Evolutionary conservation across 2,888 invertebrate species (phyloP).

Genomic region (Blomia tropicalis): DNA sequence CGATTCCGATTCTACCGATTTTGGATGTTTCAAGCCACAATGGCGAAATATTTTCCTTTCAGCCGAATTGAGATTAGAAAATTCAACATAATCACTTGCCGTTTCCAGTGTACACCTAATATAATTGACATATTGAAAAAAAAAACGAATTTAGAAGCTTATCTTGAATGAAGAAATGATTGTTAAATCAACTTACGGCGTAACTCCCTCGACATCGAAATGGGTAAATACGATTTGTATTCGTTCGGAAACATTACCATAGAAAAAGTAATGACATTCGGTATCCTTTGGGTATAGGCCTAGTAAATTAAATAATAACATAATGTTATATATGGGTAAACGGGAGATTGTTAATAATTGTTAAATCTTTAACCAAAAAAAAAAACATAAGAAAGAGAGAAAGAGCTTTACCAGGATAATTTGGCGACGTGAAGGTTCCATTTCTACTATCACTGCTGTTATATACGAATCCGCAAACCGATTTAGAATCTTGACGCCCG

Average conservation of each 20-base stretch:
- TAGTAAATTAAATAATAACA: conserved; percentile 5
- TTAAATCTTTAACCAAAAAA: no score
- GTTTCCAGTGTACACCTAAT: conserved; percentile 78
- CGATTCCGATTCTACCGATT: conserved; percentile 52
- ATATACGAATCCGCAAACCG: conserved; percentile 62
- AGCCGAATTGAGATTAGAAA: conserved; percentile 77
- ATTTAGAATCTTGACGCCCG: conserved; percentile 47
- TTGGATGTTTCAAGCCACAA: conserved; percentile 51
- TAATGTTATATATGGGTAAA: no score
- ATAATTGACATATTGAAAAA: no score
- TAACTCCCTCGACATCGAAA: conserved; percentile 84
- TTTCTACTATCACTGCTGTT: conserved; percentile 57
- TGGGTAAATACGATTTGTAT: conserved; percentile 54
- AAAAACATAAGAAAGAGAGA: no score
- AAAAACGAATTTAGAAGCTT: background rate
- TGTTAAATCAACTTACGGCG: conserved; percentile 53
- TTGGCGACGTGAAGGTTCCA: conserved; percentile 70
- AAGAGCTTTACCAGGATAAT: conserved; percentile 51
- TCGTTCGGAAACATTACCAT: conserved; percentile 34
- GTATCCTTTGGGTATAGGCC: conserved; percentile 35
- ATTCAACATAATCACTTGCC: conserved; percentile 87
- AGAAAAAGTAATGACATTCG: conserved; percentile 37
- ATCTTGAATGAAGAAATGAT: background rate
- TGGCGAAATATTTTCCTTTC: conserved; percentile 75
- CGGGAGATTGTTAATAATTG: no score